Evolutionary conservation across 2,113 vertebrate species (phyloP).

Genomic region (Lophotis ruficrista): DNA sequence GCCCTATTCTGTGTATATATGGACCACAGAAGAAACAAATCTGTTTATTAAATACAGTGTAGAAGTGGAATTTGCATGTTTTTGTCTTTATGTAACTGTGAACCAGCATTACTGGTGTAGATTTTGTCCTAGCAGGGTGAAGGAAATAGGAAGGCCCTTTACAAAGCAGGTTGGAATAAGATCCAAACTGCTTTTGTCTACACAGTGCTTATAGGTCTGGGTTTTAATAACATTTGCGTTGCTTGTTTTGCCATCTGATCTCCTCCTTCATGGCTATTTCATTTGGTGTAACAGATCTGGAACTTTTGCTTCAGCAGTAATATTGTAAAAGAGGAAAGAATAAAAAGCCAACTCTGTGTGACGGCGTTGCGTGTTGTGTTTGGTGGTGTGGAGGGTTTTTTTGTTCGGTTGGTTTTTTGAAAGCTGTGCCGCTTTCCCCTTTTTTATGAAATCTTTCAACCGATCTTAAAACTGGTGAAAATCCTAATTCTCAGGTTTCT

Average conservation of each 20-base stretch:
- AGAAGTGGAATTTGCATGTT: not conserved
- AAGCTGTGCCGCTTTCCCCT: not conserved
- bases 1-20: not conserved
- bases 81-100: not conserved
- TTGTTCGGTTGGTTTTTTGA: not conserved
- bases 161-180: not conserved
- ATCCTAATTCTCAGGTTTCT: not conserved
- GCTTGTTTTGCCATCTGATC: not conserved
- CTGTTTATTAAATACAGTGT: not conserved
- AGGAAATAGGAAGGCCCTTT: not conserved
- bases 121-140: not conserved
- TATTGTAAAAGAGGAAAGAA: not conserved
- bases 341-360: not conserved
- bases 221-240: not conserved
- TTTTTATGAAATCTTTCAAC: not conserved
- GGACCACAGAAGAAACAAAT: not conserved
- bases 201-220: not conserved
- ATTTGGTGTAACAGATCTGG: not conserved
- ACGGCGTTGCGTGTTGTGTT: not conserved
- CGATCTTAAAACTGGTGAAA: not conserved
- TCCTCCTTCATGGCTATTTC: not conserved
- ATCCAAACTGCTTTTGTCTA: not conserved
- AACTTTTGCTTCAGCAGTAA: not conserved
- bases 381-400: not conserved
- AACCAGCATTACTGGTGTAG: not conserved